These are phyloP conservation scores for Pseudolaguvia tuberculata DNA, from an alignment of 2,113 vertebrate genomes.

Conservation along the genomic window DNA sequence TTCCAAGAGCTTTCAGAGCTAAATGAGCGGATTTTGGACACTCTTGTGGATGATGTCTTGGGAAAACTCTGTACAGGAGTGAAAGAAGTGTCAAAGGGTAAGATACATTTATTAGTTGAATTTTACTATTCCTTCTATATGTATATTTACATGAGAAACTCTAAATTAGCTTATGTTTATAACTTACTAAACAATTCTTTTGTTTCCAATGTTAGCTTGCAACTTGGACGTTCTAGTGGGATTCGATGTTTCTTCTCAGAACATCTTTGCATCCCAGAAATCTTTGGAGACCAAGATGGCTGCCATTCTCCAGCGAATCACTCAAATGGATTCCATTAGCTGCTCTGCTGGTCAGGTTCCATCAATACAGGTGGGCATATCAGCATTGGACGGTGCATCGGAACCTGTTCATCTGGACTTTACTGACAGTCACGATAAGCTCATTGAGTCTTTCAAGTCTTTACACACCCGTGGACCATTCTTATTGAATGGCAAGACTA, in stretches of 20 bases:
- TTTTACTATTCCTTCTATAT: not conserved
- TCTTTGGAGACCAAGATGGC: slow-evolving; percentile 76
- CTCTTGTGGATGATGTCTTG: slow-evolving; percentile 75
- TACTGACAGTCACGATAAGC: slow-evolving; percentile 65
- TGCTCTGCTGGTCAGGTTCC: slow-evolving; percentile 76
- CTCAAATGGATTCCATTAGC: slow-evolving; percentile 79
- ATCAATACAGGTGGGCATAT: slow-evolving; percentile 72
- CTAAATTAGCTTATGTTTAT: not conserved
- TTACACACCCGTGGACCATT: slow-evolving; percentile 77
- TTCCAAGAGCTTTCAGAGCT: slow-evolving; percentile 79
- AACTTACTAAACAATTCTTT: not conserved
- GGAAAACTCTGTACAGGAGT: slow-evolving; percentile 71
- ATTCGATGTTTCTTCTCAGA: slow-evolving; percentile 81
- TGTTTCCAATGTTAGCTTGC: slow-evolving; percentile 71
- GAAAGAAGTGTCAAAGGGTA: slow-evolving; percentile 6
- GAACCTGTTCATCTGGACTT: slow-evolving; percentile 79
- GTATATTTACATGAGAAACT: not conserved
- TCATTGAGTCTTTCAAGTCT: slow-evolving; percentile 72
- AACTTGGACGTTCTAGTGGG: slow-evolving; percentile 87
- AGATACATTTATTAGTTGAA: not conserved
- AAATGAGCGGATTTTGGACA: slow-evolving; percentile 84
- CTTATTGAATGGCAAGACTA: slow-evolving; percentile 71
- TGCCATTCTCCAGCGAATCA: slow-evolving; percentile 76
- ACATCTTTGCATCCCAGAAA: slow-evolving; percentile 77
- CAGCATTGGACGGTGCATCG: slow-evolving; percentile 68